These are phyloP conservation scores for Rhodophaea formosa DNA, from an alignment of 2,888 invertebrate species.

Conservation along the genomic window DNA sequence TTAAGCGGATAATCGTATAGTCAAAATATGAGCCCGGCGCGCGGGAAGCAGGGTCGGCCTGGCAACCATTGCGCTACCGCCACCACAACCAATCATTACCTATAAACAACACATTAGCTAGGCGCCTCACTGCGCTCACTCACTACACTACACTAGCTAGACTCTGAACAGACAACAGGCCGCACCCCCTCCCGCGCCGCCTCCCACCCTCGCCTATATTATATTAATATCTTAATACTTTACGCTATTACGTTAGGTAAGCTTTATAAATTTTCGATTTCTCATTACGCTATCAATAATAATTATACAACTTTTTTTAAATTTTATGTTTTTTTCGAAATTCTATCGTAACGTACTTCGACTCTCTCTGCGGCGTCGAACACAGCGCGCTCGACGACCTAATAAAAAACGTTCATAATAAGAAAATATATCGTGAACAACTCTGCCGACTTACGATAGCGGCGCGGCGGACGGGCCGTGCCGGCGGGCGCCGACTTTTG, in stretches of 20 bases:
- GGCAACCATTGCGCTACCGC: neutral
- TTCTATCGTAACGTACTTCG: conserved; percentile 79
- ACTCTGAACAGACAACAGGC: conserved; percentile 50
- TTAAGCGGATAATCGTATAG: conserved; percentile 80
- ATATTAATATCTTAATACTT: conserved; percentile 79
- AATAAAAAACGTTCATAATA: conserved; percentile 84
- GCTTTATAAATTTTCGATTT: conserved; percentile 81
- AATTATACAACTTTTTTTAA: conserved; percentile 82
- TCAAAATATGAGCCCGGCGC: conserved; percentile 78
- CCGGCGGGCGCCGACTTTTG: conserved; percentile 81
- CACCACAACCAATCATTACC: conserved; percentile 37
- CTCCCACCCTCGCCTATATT: conserved; percentile 68
- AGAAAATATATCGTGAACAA: conserved; percentile 84
- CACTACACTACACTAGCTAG: conserved; percentile 40
- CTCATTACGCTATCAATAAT: conserved; percentile 79
- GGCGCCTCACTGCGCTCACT: conserved; percentile 28
- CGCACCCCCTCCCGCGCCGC: conserved; percentile 62
- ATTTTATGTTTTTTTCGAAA: conserved; percentile 79
- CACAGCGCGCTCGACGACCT: conserved; percentile 78
- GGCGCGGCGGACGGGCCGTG: conserved; percentile 81
- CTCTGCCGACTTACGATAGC: conserved; percentile 81
- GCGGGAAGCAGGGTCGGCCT: conserved; percentile 56
- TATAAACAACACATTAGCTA: conserved; percentile 55
- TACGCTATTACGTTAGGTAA: conserved; percentile 81
- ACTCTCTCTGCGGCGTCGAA: conserved; percentile 75